Base-by-base conservation (phyloP, 2,888 invertebrate genomes). In the Xanthostigma xanthostigma region DNA sequence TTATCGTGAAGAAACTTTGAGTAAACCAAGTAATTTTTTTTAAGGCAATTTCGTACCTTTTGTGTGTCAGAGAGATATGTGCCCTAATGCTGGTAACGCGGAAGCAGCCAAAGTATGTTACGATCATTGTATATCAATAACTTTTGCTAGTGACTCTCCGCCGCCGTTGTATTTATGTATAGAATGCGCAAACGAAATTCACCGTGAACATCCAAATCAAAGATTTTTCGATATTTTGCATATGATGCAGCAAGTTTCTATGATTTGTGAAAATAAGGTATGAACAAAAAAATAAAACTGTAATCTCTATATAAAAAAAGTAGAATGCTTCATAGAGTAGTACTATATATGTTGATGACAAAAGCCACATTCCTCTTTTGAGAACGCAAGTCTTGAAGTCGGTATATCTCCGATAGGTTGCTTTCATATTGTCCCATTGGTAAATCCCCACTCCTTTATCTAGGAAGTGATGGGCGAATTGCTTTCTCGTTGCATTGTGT, bases 151-250 rank as follows among this genome's bases (percentile, higher is more conserved):
- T 1, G 90, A 90, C 65, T 80, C 84, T 50, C 92, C 96, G 2
- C 96, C 97, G 13, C 97, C 97, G 0, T 74, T 97, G 9, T 94
- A 93, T 64, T 74, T 97, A 3, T 98, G 97, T 64, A 90, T 93
- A 54, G 95, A 94, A 67, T 97, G 97, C 67, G 91, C 92, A 41
- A 89, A 92, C 65, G 84, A 91, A 66, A 88, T 90, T 53, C 89
- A 90, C 63, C 78, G 89, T 34, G 88, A 89, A 60, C 86, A 89
- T 62, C 85, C 88, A 0, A 84, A 86, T 62, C 82, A 88, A 62
- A 78, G 82, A 56, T 89, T 90, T 65, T 84, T 84, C 60, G 91
- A 91, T 60, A 86, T 90, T 53, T 68, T 91, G 40, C 88, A 93
- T 63, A 94, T 94, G 0, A 91, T 95, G 77, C 90, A 91, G 61